Percentiles rank a stretch among this genome's conserved stretches.
Evolutionary conservation across 2,113 vertebrate genomes (phyloP).

Genomic region (Pseudopipra pipra): DNA sequence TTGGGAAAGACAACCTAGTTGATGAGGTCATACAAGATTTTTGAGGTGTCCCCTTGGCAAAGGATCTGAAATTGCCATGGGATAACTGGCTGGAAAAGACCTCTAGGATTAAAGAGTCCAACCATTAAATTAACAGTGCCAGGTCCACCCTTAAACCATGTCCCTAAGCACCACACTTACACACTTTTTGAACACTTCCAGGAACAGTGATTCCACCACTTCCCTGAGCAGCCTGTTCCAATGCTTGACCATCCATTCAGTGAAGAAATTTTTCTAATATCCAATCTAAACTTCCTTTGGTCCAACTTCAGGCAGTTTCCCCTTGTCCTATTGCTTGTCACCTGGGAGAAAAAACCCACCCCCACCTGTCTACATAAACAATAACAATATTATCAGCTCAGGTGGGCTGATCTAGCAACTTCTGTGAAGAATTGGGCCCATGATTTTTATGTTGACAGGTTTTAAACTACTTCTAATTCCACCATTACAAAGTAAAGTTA

Average conservation of each 20-base stretch:
- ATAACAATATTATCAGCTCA: not conserved
- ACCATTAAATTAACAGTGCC: not conserved
- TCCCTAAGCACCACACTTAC: not conserved
- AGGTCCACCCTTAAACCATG: not conserved
- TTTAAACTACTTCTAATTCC: not conserved
- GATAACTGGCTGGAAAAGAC: not conserved
- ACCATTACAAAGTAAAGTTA: not conserved
- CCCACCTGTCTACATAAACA: accelerated
- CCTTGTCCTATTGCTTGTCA: not conserved
- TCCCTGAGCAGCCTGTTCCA: not conserved
- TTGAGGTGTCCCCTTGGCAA: not conserved
- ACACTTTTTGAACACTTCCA: not conserved
- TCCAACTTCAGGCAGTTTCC: not conserved
- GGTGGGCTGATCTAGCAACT: not conserved
- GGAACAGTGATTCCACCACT: not conserved
- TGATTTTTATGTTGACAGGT: not conserved
- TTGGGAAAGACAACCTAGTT: not conserved
- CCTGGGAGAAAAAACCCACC: not conserved
- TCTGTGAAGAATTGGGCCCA: not conserved
- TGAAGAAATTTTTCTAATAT: not conserved
- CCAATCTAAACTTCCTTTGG: not conserved
- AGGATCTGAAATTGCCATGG: not conserved
- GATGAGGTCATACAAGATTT: not conserved
- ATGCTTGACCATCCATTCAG: not conserved
- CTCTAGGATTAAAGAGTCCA: not conserved